Conservation (phyloP, 2,113 vertebrate genomes). For the Eublepharis macularius region DNA sequence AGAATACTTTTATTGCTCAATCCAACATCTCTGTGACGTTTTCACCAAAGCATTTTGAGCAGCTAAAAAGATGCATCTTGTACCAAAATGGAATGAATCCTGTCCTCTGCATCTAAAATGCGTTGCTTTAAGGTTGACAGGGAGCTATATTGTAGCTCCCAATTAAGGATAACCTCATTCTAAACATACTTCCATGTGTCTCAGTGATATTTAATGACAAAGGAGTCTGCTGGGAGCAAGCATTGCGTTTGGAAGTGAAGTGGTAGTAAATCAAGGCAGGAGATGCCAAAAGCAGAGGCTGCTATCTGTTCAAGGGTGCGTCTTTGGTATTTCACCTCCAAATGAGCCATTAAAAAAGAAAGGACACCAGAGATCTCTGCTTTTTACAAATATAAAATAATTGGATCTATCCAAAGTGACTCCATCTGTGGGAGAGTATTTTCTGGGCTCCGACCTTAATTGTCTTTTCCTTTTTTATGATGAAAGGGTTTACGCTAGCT, state of each 20-base stretch:
- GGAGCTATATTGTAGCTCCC: neutral
- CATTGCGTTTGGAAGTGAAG: conserved; percentile 7
- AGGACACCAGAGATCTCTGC: neutral
- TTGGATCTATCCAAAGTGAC: rapidly evolving
- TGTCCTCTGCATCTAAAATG: neutral
- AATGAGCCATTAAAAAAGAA: neutral
- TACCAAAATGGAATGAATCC: neutral
- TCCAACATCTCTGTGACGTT: neutral
- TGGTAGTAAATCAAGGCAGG: neutral
- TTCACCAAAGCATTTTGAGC: neutral
- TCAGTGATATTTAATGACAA: neutral
- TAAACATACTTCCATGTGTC: neutral
- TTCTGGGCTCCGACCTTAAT: neutral
- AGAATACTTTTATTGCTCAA: neutral
- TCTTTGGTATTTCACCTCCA: conserved; percentile 16
- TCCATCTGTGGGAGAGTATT: neutral
- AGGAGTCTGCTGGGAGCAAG: neutral
- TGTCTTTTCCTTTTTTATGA: neutral
- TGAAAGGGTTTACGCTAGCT: neutral
- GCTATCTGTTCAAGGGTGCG: neutral
- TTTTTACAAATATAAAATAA: neutral
- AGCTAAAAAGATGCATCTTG: neutral
- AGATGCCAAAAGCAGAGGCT: neutral
- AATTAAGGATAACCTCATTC: conserved; percentile 7
- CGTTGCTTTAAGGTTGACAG: neutral